phyloP scores from a whole-genome alignment of 2,113 vertebrate genomes.

The Nipponia nippon region DNA sequence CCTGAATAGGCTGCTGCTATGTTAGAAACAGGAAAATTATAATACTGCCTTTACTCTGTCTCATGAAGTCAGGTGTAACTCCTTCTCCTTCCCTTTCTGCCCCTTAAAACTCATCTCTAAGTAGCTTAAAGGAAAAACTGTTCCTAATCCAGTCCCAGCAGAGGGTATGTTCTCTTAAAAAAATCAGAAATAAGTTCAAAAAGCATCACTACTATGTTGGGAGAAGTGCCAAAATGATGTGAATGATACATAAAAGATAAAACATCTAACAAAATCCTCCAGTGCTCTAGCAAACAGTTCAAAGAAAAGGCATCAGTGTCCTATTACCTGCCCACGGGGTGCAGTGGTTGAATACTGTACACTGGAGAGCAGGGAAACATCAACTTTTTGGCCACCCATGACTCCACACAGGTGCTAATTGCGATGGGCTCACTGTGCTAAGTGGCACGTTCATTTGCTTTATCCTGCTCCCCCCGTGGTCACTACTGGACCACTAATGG shows the following conservation, averaged over 20 bases:
- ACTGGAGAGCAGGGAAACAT: neutral
- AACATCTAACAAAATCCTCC: neutral
- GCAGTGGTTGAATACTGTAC: neutral
- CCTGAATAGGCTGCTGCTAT: neutral
- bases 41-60: neutral
- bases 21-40: neutral
- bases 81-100: neutral
- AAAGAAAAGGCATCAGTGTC: neutral
- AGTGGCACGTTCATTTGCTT: neutral
- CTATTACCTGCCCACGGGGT: neutral
- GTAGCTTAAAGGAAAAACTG: neutral
- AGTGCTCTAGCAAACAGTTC: neutral
- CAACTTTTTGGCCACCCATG: neutral
- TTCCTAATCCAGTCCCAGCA: neutral
- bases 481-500: neutral
- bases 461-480: neutral
- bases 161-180: neutral
- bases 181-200: neutral
- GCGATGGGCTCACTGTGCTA: accelerated
- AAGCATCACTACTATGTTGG: neutral
- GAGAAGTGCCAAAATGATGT: neutral
- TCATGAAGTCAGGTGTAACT: neutral
- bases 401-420: neutral
- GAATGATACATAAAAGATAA: conserved; percentile 27
- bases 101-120: neutral